phyloP scores from a whole-genome alignment of 2,888 invertebrate genomes.

The Coelogynopora nodosa region DNA sequence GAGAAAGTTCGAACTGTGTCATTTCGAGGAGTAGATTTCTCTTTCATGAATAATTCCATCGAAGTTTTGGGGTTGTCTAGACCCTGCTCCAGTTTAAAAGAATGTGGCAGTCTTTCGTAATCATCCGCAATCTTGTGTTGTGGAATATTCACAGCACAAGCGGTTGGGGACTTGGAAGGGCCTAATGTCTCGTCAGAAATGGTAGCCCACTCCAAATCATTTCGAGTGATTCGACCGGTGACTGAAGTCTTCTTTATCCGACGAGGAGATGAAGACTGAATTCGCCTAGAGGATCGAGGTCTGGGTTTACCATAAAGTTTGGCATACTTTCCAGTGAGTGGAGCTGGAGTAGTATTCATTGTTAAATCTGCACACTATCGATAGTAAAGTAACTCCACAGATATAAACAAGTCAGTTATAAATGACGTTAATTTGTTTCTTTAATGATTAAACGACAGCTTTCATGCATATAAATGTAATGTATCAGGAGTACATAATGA shows the following conservation, averaged over 20 bases:
- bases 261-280: neutral
- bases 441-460: too few relatives aligned
- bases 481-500: too few relatives aligned
- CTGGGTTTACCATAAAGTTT: neutral
- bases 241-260: neutral
- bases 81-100: neutral
- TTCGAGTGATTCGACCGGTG: neutral
- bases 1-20: neutral
- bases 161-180: neutral
- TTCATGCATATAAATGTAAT: too few relatives aligned
- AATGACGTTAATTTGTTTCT: too few relatives aligned
- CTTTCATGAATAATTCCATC: neutral
- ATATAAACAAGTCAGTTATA: too few relatives aligned
- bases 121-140: neutral
- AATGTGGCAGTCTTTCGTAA: neutral
- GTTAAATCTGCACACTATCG: too few relatives aligned
- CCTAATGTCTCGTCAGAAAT: neutral
- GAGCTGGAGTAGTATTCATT: constrained; percentile 3
- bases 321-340: neutral
- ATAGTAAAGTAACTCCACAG: too few relatives aligned
- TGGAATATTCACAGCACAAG: neutral
- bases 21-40: neutral
- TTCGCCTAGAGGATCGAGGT: neutral
- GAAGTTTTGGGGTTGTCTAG: neutral
- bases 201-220: neutral